A percentile compares a stretch with the other conserved stretches of the same genome.
phyloP scores from a whole-genome alignment of 2,888 invertebrate genomes.

The Philereme vetulata region DNA sequence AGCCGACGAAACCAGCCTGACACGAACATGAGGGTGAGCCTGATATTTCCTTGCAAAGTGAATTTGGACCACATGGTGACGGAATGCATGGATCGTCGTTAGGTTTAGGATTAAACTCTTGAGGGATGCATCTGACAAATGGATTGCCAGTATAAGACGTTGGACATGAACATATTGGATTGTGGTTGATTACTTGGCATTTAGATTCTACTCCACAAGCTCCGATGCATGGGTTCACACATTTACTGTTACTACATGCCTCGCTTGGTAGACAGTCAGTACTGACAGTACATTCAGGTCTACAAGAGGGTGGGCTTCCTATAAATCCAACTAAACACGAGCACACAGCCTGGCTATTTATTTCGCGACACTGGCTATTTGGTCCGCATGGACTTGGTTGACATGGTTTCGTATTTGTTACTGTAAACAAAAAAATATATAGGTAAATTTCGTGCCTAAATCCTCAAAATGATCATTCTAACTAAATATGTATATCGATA shows the following conservation, averaged over 20 bases:
- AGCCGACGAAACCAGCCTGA: slow-evolving; percentile 85
- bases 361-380: slow-evolving; percentile 89
- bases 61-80: slow-evolving; percentile 92
- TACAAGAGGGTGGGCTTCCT: slow-evolving; percentile 90
- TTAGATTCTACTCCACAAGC: slow-evolving; percentile 90
- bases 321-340: slow-evolving; percentile 88
- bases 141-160: slow-evolving; percentile 88
- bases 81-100: slow-evolving; percentile 87
- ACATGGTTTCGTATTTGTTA: slow-evolving; percentile 63
- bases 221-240: slow-evolving; percentile 91
- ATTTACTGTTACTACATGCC: slow-evolving; percentile 91
- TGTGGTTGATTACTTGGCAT: slow-evolving; percentile 91
- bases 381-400: slow-evolving; percentile 89
- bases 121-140: slow-evolving; percentile 86
- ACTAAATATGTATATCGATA: background rate
- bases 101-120: slow-evolving; percentile 75
- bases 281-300: slow-evolving; percentile 90
- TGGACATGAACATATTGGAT: slow-evolving; percentile 91
- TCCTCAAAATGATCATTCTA: background rate
- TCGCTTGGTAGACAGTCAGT: slow-evolving; percentile 89
- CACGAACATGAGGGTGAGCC: slow-evolving; percentile 91
- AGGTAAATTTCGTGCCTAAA: background rate
- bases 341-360: slow-evolving; percentile 89
- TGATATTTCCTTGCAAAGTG: slow-evolving; percentile 87
- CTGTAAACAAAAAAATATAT: slow-evolving; percentile 50